A percentile compares a stretch with the other conserved stretches of the same genome.
phyloP scores from a whole-genome alignment of 53 echinoderm and acorn worm genomes.

The Antedon mediterranea region DNA sequence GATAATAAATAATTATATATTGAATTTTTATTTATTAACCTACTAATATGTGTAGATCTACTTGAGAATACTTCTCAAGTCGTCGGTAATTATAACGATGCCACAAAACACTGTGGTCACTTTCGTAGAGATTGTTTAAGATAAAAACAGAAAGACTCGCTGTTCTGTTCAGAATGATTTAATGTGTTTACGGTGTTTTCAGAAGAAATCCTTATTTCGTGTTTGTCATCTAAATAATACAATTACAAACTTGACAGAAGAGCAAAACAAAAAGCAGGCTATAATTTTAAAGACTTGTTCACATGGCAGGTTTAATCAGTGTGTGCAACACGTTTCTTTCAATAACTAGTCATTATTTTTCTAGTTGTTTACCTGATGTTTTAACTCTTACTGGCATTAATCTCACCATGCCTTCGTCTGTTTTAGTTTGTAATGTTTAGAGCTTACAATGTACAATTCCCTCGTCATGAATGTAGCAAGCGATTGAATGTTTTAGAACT shows the following conservation, averaged over 20 bases:
- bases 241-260: not conserved
- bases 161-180: not conserved
- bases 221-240: not conserved
- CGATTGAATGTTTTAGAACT: no score
- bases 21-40: no score
- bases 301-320: not conserved
- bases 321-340: not conserved
- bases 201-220: not conserved
- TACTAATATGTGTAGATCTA: no score
- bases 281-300: not conserved
- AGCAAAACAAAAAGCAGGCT: not conserved
- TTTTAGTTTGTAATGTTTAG: no score
- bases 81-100: no score
- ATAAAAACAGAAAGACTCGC: not conserved
- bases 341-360: not conserved
- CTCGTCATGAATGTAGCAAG: no score
- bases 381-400: no score
- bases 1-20: no score
- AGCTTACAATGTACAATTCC: no score
- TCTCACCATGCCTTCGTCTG: no score
- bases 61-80: no score
- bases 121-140: not conserved
- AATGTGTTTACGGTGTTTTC: not conserved
- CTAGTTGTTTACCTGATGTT: not conserved
- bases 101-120: no score